Base-by-base conservation (phyloP, 2,888 invertebrate species). In the Agonopterix heracliana region DNA sequence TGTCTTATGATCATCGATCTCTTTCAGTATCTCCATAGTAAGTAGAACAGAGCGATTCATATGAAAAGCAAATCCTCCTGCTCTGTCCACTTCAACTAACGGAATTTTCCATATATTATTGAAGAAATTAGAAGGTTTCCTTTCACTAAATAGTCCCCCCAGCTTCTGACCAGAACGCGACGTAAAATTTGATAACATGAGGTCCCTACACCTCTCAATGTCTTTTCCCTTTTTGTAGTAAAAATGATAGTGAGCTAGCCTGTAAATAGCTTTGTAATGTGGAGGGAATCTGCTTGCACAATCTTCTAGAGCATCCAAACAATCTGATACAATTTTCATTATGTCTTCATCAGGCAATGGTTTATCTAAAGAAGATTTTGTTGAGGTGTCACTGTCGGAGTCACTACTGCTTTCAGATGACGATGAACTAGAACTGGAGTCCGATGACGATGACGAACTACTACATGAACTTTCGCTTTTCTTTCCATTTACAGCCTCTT, bases 41-140 rank as follows among this genome's bases (percentile, higher is more conserved):
- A 98, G 91, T 14, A 93, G 90, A 2, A 97, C 92, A 57, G 95
- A 95, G 51, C 96, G 92, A 56, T 93, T 94, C 93, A 98, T 95
- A 71, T 98, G 98, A 36, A 96, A 93, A 0, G 96, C 94, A 71
- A 98, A 95, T 56, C 96, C 95, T 2, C 98, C 98, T 0, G 96
- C 93, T 53, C 98, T 90, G 71, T 98, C 98, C 41, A 98, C 94
- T 88, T 98, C 98, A 51, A 91, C 91, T 1, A 93, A 91, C 0
- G 97, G 97, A 71, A 97, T 96, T 60, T 96, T 91, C 98, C 98
- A 98, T 50, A 98, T 94, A 45, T 97, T 96, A 83, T 96, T 96
- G 64, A 98, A 98, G 68, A 98, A 96, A 77, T 98, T 97, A 13
- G 91, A 93, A 48, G 90, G 90, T 77, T 95, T 97, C 46, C 96